Conservation (phyloP, 37 sponge, comb jelly and placozoan genomes). For the Geodia barretti region DNA sequence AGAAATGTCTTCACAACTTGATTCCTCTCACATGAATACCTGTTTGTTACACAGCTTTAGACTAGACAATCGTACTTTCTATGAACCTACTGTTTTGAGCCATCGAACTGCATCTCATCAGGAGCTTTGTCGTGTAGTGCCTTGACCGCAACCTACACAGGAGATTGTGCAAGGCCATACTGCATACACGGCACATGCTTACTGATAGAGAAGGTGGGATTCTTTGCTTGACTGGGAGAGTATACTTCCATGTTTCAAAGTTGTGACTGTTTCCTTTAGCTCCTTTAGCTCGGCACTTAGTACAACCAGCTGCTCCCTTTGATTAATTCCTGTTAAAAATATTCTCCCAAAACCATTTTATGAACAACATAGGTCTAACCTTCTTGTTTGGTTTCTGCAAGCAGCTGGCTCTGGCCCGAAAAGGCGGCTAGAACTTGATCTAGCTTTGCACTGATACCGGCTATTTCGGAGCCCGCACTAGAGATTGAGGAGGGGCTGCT, state of each 20-base stretch:
- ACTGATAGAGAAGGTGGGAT: background rate
- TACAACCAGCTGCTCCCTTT: background rate
- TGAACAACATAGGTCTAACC: background rate
- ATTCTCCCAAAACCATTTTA: background rate
- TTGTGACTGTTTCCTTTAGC: background rate
- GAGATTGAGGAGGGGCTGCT: background rate
- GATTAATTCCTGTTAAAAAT: background rate
- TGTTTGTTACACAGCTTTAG: too few relatives aligned
- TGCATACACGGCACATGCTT: background rate
- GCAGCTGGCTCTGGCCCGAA: background rate
- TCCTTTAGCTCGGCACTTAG: background rate
- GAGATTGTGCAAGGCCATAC: background rate
- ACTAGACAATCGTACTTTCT: too few relatives aligned
- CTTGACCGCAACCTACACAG: background rate
- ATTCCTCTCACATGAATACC: background rate
- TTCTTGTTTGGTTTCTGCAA: background rate
- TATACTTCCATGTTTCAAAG: too few relatives aligned
- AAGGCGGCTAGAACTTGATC: background rate
- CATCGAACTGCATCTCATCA: background rate
- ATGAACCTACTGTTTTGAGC: background rate
- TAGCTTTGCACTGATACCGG: background rate
- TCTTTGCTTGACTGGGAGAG: too few relatives aligned
- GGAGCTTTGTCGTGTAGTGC: background rate
- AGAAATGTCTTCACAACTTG: background rate
- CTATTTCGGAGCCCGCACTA: background rate